Percentiles rank a stretch among this genome's conserved stretches.
Evolutionary conservation across 2,113 vertebrate genomes (phyloP).

Genomic region (Phalacrocorax carbo): DNA sequence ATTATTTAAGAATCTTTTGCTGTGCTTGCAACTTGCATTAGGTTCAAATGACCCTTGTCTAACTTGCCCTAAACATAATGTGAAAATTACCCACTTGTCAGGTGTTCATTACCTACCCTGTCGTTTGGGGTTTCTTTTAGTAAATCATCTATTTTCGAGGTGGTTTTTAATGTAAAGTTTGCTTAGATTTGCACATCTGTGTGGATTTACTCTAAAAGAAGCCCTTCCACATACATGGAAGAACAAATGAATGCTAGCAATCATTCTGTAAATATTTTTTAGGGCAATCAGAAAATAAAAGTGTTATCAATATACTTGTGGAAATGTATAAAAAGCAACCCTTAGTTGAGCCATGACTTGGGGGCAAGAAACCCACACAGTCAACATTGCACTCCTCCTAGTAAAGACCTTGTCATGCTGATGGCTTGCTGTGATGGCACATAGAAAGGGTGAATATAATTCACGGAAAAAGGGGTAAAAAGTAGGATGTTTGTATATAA

Average conservation of each 20-base stretch:
- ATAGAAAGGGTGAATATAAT: neutral
- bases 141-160: neutral
- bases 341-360: neutral
- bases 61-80: neutral
- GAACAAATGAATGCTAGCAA: neutral
- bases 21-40: neutral
- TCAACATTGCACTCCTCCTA: neutral
- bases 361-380: neutral
- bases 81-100: neutral
- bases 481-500: neutral
- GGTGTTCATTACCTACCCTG: neutral
- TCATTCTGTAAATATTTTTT: neutral
- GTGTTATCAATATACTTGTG: neutral
- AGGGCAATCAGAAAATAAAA: neutral
- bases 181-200: neutral
- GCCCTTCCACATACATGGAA: neutral
- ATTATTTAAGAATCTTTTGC: neutral
- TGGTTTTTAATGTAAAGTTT: neutral
- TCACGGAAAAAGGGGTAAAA: neutral
- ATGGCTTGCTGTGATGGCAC: neutral
- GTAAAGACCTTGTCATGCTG: neutral
- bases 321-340: neutral
- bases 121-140: neutral
- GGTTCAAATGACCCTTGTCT: neutral
- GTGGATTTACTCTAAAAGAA: neutral